These are phyloP conservation scores for Parus major DNA, from an alignment of 2,113 vertebrate species.

Conservation along the genomic window DNA sequence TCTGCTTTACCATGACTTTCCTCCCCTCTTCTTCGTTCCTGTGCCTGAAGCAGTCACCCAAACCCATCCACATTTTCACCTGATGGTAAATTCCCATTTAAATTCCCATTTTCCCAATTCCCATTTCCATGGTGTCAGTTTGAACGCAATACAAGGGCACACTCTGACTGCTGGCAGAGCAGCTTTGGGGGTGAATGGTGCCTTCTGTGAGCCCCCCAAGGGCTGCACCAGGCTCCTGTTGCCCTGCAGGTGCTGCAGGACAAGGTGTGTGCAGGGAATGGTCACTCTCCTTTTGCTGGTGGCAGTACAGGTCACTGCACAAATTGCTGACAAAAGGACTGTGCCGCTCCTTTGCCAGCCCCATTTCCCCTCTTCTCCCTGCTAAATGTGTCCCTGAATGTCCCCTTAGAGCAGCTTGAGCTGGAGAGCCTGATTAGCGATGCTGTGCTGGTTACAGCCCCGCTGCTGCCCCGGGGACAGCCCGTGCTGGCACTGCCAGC, in stretches of 20 bases:
- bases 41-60: not conserved
- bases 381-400: not conserved
- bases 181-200: not conserved
- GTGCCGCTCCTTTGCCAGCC: not conserved
- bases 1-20: not conserved
- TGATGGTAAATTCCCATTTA: not conserved
- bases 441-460: not conserved
- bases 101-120: not conserved
- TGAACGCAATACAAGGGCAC: not conserved
- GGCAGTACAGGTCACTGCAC: not conserved
- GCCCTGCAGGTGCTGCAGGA: not conserved
- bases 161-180: not conserved
- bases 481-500: constrained; percentile 1
- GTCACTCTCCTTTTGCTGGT: not conserved
- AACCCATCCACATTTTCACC: not conserved
- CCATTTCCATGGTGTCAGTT: not conserved
- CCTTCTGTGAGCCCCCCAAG: not conserved
- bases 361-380: not conserved
- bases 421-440: not conserved
- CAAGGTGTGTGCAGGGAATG: not conserved
- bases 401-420: not conserved
- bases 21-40: not conserved
- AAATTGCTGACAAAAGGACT: not conserved
- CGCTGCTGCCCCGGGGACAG: not conserved
- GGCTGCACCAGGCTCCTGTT: not conserved